Percentiles rank a stretch among this genome's conserved stretches.
These are phyloP conservation scores for Ophion costatus DNA, from an alignment of 2,888 invertebrate species.

Conservation along the genomic window DNA sequence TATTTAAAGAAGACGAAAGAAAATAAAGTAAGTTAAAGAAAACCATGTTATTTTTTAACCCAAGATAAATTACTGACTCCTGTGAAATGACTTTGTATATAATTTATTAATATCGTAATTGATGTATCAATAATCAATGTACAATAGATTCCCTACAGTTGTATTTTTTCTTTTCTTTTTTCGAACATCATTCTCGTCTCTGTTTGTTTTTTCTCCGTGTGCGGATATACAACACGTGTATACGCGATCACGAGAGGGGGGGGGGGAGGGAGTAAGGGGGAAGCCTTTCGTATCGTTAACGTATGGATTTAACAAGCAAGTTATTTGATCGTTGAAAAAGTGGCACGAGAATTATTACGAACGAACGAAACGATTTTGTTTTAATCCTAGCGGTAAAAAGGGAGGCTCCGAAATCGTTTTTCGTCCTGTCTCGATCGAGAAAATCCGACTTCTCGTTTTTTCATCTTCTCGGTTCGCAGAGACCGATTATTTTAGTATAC, in stretches of 20 bases:
- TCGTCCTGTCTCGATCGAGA: not conserved
- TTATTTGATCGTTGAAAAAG: slow-evolving; percentile 75
- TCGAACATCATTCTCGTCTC: slow-evolving; percentile 67
- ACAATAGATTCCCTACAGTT: slow-evolving; percentile 83
- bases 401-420: slow-evolving; percentile 53
- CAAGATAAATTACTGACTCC: slow-evolving; percentile 74
- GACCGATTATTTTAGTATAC: slow-evolving; percentile 24
- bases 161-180: slow-evolving; percentile 73
- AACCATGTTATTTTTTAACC: slow-evolving; percentile 37
- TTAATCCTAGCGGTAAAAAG: slow-evolving; percentile 62
- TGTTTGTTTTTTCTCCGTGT: slow-evolving; percentile 42
- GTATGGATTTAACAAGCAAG: slow-evolving; percentile 76
- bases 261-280: not conserved
- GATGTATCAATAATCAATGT: slow-evolving; percentile 83
- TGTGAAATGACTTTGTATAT: slow-evolving; percentile 81
- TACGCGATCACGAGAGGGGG: slow-evolving; percentile 37
- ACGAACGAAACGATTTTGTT: slow-evolving; percentile 68
- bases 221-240: slow-evolving; percentile 48
- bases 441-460: not conserved
- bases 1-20: slow-evolving; percentile 34
- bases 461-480: slow-evolving; percentile 13
- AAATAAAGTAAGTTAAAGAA: slow-evolving; percentile 24
- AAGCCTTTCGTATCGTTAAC: slow-evolving; percentile 69
- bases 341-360: slow-evolving; percentile 74
- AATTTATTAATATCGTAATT: slow-evolving; percentile 83